Percentiles rank a stretch among this genome's conserved stretches.
Evolutionary conservation across 2,113 vertebrate species (phyloP).

Genomic region (Numida meleagris): DNA sequence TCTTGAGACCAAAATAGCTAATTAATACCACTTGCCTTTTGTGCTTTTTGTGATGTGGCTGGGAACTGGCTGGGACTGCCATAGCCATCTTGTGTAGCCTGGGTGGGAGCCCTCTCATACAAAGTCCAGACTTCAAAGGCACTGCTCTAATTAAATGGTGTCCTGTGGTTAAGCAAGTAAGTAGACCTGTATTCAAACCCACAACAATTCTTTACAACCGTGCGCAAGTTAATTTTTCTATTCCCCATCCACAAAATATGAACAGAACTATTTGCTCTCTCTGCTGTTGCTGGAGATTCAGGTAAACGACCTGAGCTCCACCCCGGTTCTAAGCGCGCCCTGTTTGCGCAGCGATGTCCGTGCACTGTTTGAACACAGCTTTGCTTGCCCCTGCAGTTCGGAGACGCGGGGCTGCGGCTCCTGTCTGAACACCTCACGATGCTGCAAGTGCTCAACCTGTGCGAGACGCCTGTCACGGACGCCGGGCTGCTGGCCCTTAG

Average conservation of each 20-base stretch:
- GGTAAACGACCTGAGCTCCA: too few relatives aligned
- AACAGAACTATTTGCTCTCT: background rate
- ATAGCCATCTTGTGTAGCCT: background rate
- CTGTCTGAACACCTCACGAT: conserved; percentile 97
- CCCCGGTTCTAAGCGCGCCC: fast-evolving
- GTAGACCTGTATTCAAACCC: background rate
- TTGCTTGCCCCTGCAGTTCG: conserved; percentile 82
- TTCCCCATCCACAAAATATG: background rate
- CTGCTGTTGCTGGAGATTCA: background rate
- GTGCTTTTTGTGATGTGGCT: conserved; percentile 39
- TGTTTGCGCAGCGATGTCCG: fast-evolving
- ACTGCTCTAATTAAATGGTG: background rate
- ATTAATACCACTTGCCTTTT: conserved; percentile 49
- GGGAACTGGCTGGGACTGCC: conserved; percentile 37
- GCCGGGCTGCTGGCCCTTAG: conserved; percentile 95
- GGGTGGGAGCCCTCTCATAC: background rate
- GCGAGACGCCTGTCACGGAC: conserved; percentile 96
- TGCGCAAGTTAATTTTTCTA: background rate
- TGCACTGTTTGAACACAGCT: background rate
- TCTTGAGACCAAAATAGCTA: conserved; percentile 63
- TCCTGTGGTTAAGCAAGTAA: background rate
- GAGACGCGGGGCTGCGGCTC: conserved; percentile 93
- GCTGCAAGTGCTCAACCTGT: conserved; percentile 98
- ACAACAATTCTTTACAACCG: background rate
- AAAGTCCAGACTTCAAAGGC: conserved; percentile 18